Evolutionary conservation across 1,140 invertebrate species (phyloP).

Genomic region (Heliconius eleuchia): DNA sequence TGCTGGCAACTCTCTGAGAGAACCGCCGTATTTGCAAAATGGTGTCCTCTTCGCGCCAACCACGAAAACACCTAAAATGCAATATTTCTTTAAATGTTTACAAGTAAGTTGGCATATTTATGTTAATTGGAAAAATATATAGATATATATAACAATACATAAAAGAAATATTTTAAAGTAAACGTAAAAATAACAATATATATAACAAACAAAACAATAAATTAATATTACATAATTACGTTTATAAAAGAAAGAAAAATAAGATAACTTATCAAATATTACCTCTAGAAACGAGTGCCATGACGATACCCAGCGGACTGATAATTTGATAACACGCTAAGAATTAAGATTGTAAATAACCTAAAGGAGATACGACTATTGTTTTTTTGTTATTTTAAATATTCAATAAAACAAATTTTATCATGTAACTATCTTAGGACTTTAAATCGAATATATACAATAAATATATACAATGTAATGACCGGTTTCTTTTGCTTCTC

Average conservation of each 20-base stretch:
- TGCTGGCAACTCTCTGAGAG: constrained; percentile 58
- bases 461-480: too few species aligned
- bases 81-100: not conserved
- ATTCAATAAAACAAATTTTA: not conserved
- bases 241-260: not conserved
- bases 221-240: not conserved
- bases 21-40: constrained; percentile 69
- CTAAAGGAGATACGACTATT: constrained; percentile 21
- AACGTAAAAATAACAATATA: not conserved
- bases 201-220: not conserved
- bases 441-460: too few species aligned
- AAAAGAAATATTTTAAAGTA: not conserved
- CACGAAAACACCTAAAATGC: constrained; percentile 56
- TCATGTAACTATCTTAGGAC: not conserved
- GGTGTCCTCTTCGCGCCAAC: constrained; percentile 71
- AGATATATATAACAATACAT: not conserved
- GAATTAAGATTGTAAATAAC: constrained; percentile 16
- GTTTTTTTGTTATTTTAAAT: constrained; percentile 18
- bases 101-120: not conserved
- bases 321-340: constrained; percentile 23
- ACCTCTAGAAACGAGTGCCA: constrained; percentile 49
- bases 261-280: constrained; percentile 10
- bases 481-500: too few species aligned
- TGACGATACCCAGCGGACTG: constrained; percentile 26
- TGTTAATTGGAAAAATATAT: too few species aligned